Percentiles rank a stretch among this genome's conserved stretches.
Evolutionary conservation across 1,140 invertebrate species (phyloP).

Genomic region (Choristoneura fumiferana): DNA sequence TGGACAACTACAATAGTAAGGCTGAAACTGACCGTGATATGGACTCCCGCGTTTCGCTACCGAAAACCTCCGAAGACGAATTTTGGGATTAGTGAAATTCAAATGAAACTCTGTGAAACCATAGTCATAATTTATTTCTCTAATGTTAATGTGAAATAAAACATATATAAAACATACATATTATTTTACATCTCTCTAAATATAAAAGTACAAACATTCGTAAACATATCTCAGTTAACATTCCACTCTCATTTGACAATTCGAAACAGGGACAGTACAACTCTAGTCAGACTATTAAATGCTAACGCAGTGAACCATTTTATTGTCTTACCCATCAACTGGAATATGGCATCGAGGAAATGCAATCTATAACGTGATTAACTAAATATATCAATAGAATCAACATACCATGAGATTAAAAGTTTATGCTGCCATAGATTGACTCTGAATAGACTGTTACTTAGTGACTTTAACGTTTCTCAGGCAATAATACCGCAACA

Average conservation of each 20-base stretch:
- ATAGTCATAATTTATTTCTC: constrained; percentile 66
- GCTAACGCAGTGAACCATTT: constrained; percentile 4
- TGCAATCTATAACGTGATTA: constrained; percentile 1
- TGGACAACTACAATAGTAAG: constrained; percentile 52
- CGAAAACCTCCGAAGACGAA: constrained; percentile 55
- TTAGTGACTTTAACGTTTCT: too few relatives aligned
- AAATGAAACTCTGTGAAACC: constrained; percentile 41
- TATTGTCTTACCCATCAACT: constrained; percentile 5
- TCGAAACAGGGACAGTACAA: constrained; percentile 24
- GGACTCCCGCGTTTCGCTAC: constrained; percentile 50
- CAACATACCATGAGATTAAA: constrained; percentile 6
- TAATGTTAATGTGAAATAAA: constrained; percentile 53
- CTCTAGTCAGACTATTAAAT: constrained; percentile 18
- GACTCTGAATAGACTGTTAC: background rate
- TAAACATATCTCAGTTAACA: constrained; percentile 38
- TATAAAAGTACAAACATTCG: constrained; percentile 74
- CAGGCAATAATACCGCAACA: too few relatives aligned
- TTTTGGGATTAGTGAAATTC: constrained; percentile 59
- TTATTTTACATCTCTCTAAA: constrained; percentile 45
- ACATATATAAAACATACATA: constrained; percentile 60
- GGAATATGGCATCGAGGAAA: background rate
- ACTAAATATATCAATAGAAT: background rate
- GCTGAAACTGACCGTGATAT: constrained; percentile 38
- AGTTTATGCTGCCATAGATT: background rate
- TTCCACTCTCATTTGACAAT: constrained; percentile 40